phyloP scores from a whole-genome alignment of 2,113 vertebrate species.

The Neofelis nebulosa region DNA sequence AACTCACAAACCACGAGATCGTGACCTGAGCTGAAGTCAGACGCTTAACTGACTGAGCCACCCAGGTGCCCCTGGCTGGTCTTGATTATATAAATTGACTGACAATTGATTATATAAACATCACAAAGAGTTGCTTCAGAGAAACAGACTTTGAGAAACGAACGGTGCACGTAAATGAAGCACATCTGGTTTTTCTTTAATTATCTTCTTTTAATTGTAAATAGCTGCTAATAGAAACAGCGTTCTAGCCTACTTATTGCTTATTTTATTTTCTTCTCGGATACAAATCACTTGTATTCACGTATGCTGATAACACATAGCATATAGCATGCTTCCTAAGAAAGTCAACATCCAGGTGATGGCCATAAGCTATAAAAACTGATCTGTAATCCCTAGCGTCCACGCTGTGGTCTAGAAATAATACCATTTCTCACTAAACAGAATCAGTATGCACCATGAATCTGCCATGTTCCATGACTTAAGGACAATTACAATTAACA shows the following conservation, averaged over 20 bases:
- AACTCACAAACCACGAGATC: no score
- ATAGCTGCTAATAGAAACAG: background rate
- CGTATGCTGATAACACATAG: background rate
- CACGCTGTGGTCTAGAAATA: background rate
- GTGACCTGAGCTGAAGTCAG: no score
- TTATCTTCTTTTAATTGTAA: background rate
- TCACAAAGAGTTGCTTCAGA: background rate
- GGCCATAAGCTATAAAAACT: background rate
- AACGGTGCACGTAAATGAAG: background rate
- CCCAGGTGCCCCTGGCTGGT: no score
- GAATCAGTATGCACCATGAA: rapidly evolving
- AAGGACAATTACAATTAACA: background rate
- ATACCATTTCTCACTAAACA: background rate
- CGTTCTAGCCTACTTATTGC: background rate
- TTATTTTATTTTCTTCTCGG: background rate
- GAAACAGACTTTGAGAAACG: background rate
- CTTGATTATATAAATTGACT: no score
- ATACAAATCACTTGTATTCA: background rate
- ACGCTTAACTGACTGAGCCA: no score
- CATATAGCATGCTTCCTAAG: background rate
- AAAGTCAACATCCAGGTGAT: background rate
- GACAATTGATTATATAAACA: background rate
- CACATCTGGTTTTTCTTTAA: background rate
- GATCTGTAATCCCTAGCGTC: background rate
- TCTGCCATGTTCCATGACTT: background rate